Conservation (phyloP, 2,797 vertebrate species). For the Melanotaenia parkinsoni region DNA sequence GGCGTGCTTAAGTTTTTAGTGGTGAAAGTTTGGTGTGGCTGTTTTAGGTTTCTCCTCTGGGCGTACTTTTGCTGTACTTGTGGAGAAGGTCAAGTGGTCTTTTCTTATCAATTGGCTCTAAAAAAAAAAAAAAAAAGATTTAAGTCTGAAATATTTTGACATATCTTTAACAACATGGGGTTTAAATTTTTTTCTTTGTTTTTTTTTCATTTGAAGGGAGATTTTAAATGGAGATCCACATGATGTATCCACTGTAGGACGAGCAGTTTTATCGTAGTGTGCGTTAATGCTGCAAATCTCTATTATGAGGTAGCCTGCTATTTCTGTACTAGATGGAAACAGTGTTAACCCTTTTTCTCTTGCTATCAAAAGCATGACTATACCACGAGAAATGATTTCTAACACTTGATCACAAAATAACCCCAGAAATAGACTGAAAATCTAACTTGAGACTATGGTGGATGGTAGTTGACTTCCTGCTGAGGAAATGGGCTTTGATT, state of each 20-base stretch:
- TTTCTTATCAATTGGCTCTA: conserved; percentile 30
- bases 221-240: background rate
- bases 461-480: conserved; percentile 72
- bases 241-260: background rate
- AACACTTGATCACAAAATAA: conserved; percentile 40
- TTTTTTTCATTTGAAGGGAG: background rate
- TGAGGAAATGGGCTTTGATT: conserved; percentile 73
- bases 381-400: conserved; percentile 21
- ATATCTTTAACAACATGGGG: conserved; percentile 10
- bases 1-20: conserved; percentile 73
- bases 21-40: conserved; percentile 73
- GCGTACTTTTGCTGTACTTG: conserved; percentile 40
- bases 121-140: conserved; percentile 1
- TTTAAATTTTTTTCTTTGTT: background rate
- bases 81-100: conserved; percentile 73
- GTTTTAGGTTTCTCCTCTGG: conserved; percentile 67
- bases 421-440: conserved; percentile 41
- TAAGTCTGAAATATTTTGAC: conserved; percentile 17
- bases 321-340: conserved; percentile 14
- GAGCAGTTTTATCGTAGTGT: background rate
- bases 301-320: background rate
- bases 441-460: conserved; percentile 51
- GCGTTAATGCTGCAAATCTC: no score
- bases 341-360: conserved; percentile 15
- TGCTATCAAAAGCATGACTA: background rate